Evolutionary conservation across 2,888 invertebrate species (phyloP).

Genomic region (Rhagophthalmus giganteus): DNA sequence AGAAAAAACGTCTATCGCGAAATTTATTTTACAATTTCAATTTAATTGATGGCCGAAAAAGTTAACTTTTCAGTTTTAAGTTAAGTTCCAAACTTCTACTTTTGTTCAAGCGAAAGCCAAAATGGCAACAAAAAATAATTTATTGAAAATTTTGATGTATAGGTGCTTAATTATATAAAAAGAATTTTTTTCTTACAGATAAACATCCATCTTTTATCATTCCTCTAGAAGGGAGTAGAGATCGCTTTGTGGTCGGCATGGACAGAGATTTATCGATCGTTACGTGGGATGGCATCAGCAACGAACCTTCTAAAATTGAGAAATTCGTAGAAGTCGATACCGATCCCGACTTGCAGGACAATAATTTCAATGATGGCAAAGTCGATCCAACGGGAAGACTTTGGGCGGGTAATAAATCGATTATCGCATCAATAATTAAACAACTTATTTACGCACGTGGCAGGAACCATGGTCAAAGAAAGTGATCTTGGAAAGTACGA

Average conservation of each 20-base stretch:
- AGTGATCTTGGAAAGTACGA: constrained; percentile 28
- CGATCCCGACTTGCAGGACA: constrained; percentile 57
- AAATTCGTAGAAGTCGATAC: constrained; percentile 62
- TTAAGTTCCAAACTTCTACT: no score
- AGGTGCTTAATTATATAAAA: no score
- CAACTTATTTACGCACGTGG: no score
- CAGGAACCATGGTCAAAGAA: constrained; percentile 45
- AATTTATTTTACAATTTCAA: no score
- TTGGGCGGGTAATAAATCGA: constrained; percentile 64
- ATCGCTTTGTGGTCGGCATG: constrained; percentile 67
- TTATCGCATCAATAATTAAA: neutral
- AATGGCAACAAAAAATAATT: no score
- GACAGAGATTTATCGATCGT: constrained; percentile 63
- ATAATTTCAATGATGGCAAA: constrained; percentile 80
- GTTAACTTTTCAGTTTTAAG: no score
- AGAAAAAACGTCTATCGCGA: no score
- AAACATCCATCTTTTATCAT: constrained; percentile 60
- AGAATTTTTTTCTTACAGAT: no score
- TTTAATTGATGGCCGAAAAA: no score
- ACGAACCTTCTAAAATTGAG: constrained; percentile 57
- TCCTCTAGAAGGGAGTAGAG: constrained; percentile 63
- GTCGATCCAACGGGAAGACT: constrained; percentile 74
- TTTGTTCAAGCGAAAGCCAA: no score
- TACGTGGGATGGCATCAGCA: constrained; percentile 66
- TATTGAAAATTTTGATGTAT: no score